Percentiles rank a stretch among this genome's conserved stretches.
Conservation (phyloP, 2,797 vertebrate genomes). For the Acanthurus tractus region DNA sequence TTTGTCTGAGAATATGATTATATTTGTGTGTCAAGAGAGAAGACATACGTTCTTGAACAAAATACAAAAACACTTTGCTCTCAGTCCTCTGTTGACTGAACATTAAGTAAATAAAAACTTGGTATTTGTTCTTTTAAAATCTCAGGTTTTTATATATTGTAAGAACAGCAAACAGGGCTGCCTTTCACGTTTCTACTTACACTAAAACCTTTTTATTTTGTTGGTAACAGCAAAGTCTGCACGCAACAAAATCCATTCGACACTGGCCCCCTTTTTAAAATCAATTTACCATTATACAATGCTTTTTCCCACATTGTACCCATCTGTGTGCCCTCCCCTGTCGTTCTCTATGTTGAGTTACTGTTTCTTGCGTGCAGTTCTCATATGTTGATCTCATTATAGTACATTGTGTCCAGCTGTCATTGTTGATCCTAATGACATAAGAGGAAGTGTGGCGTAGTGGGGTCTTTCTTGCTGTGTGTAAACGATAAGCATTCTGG, state of each 20-base stretch:
- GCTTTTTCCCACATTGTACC: constrained; percentile 33
- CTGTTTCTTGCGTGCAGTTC: constrained; percentile 40
- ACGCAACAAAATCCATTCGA: constrained; percentile 46
- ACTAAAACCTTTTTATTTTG: constrained; percentile 13
- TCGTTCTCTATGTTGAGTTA: constrained; percentile 12
- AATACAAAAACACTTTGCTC: constrained; percentile 9
- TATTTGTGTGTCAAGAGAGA: constrained; percentile 46
- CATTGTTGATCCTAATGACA: constrained; percentile 62
- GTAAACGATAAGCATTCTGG: constrained; percentile 72
- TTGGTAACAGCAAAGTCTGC: constrained; percentile 13
- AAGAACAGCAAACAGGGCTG: constrained; percentile 21
- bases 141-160: constrained; percentile 2
- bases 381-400: constrained; percentile 59
- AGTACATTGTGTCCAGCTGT: constrained; percentile 66
- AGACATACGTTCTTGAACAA: constrained; percentile 18
- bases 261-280: constrained; percentile 19
- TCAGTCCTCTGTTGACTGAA: constrained; percentile 7
- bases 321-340: constrained; percentile 22
- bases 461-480: constrained; percentile 62
- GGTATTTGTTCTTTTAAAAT: constrained; percentile 31
- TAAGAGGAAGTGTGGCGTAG: constrained; percentile 67
- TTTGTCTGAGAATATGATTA: constrained; percentile 35
- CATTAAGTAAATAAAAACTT: not conserved
- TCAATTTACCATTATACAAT: constrained; percentile 36
- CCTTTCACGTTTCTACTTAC: constrained; percentile 12